Conservation (phyloP, 2,888 invertebrate species). For the Copidosoma aretas region DNA sequence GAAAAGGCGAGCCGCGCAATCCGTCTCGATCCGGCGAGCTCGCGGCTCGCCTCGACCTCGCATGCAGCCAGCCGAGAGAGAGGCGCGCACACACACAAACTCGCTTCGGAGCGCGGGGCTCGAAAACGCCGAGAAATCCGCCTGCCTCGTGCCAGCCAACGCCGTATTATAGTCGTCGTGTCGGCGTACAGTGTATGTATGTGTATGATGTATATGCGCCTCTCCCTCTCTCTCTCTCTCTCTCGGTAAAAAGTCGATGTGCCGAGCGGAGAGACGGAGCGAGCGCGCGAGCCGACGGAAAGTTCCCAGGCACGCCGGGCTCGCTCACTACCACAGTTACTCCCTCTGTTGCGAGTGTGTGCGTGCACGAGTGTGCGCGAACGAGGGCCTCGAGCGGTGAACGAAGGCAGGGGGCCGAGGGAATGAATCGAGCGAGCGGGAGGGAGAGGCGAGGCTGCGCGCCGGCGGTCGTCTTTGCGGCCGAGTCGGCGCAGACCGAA, state of each 20-base stretch:
- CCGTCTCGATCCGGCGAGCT: conserved; percentile 39
- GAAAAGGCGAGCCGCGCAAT: conserved; percentile 36
- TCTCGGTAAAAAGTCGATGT: conserved; percentile 38
- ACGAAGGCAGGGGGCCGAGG: conserved; percentile 51
- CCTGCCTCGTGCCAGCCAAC: too few species aligned
- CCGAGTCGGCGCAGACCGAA: conserved; percentile 49
- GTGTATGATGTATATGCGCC: too few species aligned
- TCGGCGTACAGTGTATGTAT: too few species aligned
- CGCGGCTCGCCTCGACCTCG: conserved; percentile 28
- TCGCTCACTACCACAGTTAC: too few species aligned
- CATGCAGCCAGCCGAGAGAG: conserved; percentile 4
- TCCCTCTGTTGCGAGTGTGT: too few species aligned
- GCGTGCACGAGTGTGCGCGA: conserved; percentile 2
- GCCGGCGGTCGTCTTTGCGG: conserved; percentile 40
- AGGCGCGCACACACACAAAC: not conserved
- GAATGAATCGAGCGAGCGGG: conserved; percentile 62
- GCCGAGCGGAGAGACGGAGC: conserved; percentile 29
- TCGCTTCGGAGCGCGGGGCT: too few species aligned
- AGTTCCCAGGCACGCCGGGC: conserved; percentile 50
- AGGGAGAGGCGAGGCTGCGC: conserved; percentile 48
- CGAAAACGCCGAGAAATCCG: conserved; percentile 38
- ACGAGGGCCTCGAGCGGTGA: conserved; percentile 44
- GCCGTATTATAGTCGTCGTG: conserved; percentile 30
- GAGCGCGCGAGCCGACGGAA: conserved; percentile 48
- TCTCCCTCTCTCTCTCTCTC: conserved; percentile 17